Conservation (phyloP, 2,888 invertebrate species). For the Acleris cristana region DNA sequence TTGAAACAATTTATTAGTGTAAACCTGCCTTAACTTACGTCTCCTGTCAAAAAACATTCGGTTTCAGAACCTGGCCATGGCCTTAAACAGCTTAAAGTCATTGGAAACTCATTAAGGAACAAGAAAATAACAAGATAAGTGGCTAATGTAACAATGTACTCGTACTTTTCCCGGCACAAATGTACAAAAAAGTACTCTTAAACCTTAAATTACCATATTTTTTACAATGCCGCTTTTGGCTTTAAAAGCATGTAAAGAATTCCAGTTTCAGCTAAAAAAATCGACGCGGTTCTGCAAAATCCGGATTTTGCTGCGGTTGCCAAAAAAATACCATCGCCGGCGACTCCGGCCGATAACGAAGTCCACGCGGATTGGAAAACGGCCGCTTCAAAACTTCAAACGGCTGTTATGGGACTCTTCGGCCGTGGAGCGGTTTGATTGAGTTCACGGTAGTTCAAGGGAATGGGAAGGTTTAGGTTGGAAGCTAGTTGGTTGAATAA, state of each 20-base stretch:
- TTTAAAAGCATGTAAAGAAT: background rate
- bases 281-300: slow-evolving; percentile 44
- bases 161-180: too few relatives aligned
- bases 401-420: slow-evolving; percentile 1
- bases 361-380: slow-evolving; percentile 45
- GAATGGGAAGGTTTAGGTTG: background rate
- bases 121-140: too few relatives aligned
- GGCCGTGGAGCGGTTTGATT: background rate
- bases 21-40: too few relatives aligned
- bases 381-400: slow-evolving; percentile 14
- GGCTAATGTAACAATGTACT: too few relatives aligned
- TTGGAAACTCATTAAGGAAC: too few relatives aligned
- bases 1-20: too few relatives aligned
- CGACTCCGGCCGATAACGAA: slow-evolving; percentile 69
- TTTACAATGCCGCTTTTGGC: too few relatives aligned
- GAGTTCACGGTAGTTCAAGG: background rate
- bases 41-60: too few relatives aligned
- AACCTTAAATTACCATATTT: too few relatives aligned
- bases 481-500: background rate
- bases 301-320: slow-evolving; percentile 62
- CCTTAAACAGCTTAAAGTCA: too few relatives aligned
- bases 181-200: too few relatives aligned
- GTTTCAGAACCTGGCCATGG: too few relatives aligned
- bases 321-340: slow-evolving; percentile 50
- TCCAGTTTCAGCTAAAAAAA: background rate